Percentiles rank a stretch among this genome's conserved stretches.
These are phyloP conservation scores for Nasua narica DNA, from an alignment of 2,797 vertebrate genomes.

Conservation along the genomic window DNA sequence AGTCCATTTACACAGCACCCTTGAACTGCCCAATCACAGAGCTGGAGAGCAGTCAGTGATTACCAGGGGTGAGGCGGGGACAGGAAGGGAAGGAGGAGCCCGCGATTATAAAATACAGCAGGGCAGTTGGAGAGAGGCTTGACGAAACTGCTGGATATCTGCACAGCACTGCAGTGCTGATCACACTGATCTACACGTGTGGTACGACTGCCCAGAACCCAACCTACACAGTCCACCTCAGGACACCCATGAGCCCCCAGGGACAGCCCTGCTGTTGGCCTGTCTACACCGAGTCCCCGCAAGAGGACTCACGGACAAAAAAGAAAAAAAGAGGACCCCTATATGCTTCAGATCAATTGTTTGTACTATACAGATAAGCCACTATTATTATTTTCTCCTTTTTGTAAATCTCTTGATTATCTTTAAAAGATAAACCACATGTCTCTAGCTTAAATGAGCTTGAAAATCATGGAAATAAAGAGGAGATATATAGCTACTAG, in stretches of 20 bases:
- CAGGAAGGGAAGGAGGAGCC: not conserved
- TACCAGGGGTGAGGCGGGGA: not conserved
- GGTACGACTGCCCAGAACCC: not conserved
- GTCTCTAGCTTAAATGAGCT: slow-evolving; percentile 51
- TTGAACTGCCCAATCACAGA: not conserved
- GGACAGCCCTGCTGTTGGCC: not conserved
- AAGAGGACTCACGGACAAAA: not conserved
- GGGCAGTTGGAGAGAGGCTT: not conserved
- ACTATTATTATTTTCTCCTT: not conserved
- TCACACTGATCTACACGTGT: not conserved
- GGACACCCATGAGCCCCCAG: not conserved
- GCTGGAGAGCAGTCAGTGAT: not conserved
- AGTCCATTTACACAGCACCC: not conserved
- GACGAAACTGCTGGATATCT: not conserved
- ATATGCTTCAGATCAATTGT: not conserved
- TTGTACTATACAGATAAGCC: not conserved
- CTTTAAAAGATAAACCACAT: not conserved
- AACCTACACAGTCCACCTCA: not conserved
- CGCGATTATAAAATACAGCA: not conserved
- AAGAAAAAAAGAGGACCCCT: not conserved
- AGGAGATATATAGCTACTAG: not conserved
- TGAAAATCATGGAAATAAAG: not conserved
- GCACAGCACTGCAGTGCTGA: not conserved
- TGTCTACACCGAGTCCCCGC: not conserved
- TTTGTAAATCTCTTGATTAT: not conserved